Evolutionary conservation across 23 tunicate species (phyloP).

Genomic region (Botrylloides violaceus): DNA sequence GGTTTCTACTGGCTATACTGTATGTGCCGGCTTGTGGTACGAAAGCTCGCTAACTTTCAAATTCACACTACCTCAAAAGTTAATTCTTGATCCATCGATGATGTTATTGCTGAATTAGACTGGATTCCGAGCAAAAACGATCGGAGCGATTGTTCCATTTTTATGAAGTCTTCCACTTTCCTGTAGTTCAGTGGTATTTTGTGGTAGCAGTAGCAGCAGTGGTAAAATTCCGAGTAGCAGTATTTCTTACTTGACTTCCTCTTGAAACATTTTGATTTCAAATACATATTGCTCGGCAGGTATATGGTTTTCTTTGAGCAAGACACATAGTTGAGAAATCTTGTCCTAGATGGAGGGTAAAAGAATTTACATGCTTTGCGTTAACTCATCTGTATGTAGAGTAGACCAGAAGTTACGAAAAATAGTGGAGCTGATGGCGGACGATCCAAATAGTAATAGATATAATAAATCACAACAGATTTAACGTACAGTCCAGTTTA

Average conservation of each 20-base stretch:
- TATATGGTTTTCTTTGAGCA: not conserved
- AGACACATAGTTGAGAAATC: conserved; percentile 17
- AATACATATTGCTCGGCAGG: conserved; percentile 22
- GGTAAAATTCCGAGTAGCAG: not conserved
- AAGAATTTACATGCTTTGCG: no score
- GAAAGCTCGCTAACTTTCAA: no score
- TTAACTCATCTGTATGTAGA: no score
- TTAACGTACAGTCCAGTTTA: no score
- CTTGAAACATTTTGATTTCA: conserved; percentile 9
- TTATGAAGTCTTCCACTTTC: conserved; percentile 1
- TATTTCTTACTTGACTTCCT: not conserved
- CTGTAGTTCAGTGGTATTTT: not conserved
- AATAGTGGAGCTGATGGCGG: no score
- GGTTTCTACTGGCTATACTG: no score
- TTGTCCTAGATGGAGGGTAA: conserved; percentile 15
- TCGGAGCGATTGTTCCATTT: conserved; percentile 33
- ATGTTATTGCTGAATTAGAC: not conserved
- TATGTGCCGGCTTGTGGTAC: no score
- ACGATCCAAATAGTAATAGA: no score
- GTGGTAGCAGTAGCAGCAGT: not conserved
- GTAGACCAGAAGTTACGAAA: no score
- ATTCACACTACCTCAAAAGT: conserved; percentile 57
- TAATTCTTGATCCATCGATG: not conserved
- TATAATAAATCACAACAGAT: no score
- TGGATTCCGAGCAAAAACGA: conserved; percentile 5